Evolutionary conservation across 2,113 vertebrate genomes (phyloP).

Genomic region (Cichladusa arquata): DNA sequence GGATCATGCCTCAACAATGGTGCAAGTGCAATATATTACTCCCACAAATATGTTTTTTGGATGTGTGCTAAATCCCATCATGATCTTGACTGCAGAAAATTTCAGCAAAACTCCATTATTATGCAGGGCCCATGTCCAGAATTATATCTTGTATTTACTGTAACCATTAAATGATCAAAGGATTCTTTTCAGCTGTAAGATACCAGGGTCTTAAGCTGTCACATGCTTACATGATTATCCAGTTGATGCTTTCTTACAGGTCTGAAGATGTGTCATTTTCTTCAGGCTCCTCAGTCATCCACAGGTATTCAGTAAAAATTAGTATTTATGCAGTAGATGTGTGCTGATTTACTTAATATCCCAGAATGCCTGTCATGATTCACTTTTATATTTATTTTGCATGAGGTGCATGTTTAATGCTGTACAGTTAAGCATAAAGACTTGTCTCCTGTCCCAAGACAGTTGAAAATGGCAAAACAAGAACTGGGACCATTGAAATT

Average conservation of each 20-base stretch:
- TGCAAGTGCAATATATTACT: background rate
- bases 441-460: background rate
- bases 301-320: background rate
- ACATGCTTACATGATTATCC: background rate
- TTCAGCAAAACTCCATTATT: background rate
- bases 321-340: background rate
- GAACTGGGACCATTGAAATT: background rate
- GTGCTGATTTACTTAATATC: background rate
- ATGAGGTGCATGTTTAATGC: background rate
- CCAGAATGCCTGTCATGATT: background rate
- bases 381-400: constrained; percentile 12
- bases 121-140: accelerated
- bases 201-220: background rate
- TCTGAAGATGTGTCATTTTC: background rate
- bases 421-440: background rate
- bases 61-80: background rate
- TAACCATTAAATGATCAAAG: background rate
- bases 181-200: background rate
- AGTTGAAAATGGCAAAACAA: background rate
- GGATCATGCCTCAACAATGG: background rate
- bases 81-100: background rate
- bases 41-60: background rate
- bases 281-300: background rate
- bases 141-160: background rate
- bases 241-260: background rate